phyloP scores from a whole-genome alignment of 2,113 vertebrate species.

The Pomatorhinus ruficollis region DNA sequence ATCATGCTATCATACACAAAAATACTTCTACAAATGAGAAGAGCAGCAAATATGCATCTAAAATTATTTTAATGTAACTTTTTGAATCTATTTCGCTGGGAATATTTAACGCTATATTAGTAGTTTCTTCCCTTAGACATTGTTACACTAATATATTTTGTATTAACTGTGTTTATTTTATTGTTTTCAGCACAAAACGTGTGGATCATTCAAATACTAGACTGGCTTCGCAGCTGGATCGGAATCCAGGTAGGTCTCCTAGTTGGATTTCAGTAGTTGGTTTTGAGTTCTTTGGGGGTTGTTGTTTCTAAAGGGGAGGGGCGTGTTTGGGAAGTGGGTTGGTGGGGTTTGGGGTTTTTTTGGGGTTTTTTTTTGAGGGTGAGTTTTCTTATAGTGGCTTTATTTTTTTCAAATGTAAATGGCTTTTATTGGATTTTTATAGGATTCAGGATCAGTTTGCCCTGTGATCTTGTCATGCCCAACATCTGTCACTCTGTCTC shows the following conservation, averaged over 20 bases:
- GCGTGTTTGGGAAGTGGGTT: rapidly evolving
- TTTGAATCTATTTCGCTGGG: not conserved
- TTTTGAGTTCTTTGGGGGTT: not conserved
- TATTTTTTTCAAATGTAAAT: not conserved
- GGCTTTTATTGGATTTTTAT: not conserved
- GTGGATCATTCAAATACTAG: slow-evolving; percentile 92
- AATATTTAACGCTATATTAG: not conserved
- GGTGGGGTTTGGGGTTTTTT: not conserved
- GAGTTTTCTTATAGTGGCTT: not conserved
- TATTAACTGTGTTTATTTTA: slow-evolving; percentile 40
- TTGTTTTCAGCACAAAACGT: slow-evolving; percentile 82
- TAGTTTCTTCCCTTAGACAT: not conserved
- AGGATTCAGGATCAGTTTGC: not conserved
- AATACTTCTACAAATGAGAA: not conserved
- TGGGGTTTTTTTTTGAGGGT: not conserved
- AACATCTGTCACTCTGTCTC: not conserved
- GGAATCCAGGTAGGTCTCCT: slow-evolving; percentile 84
- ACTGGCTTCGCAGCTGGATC: slow-evolving; percentile 88
- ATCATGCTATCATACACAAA: not conserved
- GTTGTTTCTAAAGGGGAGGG: rapidly evolving
- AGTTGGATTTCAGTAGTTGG: not conserved
- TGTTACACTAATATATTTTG: not conserved
- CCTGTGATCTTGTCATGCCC: not conserved
- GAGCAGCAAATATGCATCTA: not conserved
- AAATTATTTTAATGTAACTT: not conserved